A percentile compares a stretch with the other conserved stretches of the same genome.
Evolutionary conservation across 2,113 vertebrate genomes (phyloP).

Genomic region (Labrus mixtus): DNA sequence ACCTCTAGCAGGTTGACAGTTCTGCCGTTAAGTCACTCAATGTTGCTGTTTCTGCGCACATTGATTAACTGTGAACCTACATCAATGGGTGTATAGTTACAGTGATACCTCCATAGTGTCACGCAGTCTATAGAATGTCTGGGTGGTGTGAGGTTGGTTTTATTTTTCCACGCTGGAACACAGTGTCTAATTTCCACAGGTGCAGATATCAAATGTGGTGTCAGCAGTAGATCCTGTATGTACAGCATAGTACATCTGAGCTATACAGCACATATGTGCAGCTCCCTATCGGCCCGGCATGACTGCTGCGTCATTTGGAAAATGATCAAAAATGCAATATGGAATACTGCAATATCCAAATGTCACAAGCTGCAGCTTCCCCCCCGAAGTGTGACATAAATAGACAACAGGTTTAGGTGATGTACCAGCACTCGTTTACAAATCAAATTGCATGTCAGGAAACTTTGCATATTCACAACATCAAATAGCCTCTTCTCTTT

Average conservation of each 20-base stretch:
- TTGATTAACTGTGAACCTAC: constrained; percentile 25
- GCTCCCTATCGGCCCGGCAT: background rate
- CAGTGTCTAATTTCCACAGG: constrained; percentile 63
- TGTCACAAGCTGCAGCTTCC: background rate
- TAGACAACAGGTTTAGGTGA: too few species aligned
- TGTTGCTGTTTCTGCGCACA: constrained; percentile 17
- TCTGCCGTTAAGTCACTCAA: background rate
- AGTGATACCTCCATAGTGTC: constrained; percentile 30
- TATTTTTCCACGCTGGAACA: constrained; percentile 52
- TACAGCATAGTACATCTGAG: constrained; percentile 21
- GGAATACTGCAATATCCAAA: background rate
- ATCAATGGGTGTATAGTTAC: constrained; percentile 37
- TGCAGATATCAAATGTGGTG: constrained; percentile 52
- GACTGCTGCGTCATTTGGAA: background rate
- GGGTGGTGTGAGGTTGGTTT: constrained; percentile 24
- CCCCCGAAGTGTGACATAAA: background rate
- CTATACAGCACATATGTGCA: background rate
- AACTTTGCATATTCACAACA: background rate
- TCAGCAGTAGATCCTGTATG: background rate
- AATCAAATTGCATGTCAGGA: constrained; percentile 5
- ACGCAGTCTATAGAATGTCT: constrained; percentile 32
- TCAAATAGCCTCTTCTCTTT: background rate
- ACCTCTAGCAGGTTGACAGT: background rate
- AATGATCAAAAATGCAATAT: background rate
- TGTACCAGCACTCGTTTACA: constrained; percentile 15